Percentiles rank a stretch among this genome's conserved stretches.
Evolutionary conservation across 2,888 invertebrate genomes (phyloP).

Genomic region (Craniophora ligustri): DNA sequence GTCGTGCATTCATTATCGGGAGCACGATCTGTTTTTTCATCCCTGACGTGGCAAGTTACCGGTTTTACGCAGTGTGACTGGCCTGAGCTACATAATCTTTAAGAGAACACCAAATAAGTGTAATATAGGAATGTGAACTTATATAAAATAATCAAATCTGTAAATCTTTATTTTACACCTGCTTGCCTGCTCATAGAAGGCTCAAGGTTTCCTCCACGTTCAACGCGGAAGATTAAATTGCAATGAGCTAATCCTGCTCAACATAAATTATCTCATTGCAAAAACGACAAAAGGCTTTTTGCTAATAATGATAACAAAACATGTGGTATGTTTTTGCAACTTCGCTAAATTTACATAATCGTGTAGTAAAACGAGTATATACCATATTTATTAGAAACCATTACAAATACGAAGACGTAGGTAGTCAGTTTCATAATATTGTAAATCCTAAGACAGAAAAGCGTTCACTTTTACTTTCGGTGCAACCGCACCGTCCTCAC

Average conservation of each 20-base stretch:
- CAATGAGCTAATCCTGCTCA: background rate
- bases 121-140: background rate
- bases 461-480: conserved; percentile 84
- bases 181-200: too few relatives aligned
- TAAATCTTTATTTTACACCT: background rate
- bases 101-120: background rate
- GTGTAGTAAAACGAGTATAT: conserved; percentile 15
- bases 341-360: conserved; percentile 29
- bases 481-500: conserved; percentile 72
- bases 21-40: conserved; percentile 49
- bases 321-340: conserved; percentile 3
- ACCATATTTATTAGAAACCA: conserved; percentile 34
- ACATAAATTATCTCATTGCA: background rate
- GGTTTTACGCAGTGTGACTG: conserved; percentile 37
- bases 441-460: conserved; percentile 70
- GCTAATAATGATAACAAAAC: conserved; percentile 25
- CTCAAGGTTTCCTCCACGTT: background rate
- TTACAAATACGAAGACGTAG: conserved; percentile 43
- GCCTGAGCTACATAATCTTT: conserved; percentile 21
- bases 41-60: conserved; percentile 45
- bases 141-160: background rate
- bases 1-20: conserved; percentile 45
- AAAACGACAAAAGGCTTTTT: conserved; percentile 13
- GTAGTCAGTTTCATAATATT: conserved; percentile 68
- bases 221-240: background rate